Base-by-base conservation (phyloP, 64 coral and sea anemone species). In the Acropora yongei region DNA sequence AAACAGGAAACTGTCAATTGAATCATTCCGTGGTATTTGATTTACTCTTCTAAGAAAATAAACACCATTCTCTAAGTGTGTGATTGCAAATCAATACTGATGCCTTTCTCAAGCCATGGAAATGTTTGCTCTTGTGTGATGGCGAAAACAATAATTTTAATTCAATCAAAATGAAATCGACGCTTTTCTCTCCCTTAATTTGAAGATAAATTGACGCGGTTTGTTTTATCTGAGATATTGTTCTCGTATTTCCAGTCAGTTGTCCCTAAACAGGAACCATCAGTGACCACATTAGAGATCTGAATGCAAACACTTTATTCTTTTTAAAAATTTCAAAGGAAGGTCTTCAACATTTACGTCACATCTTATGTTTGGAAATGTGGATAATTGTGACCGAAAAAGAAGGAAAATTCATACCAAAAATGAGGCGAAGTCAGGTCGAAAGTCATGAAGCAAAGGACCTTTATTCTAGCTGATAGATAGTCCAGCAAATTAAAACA, bases 1-100 rank as follows among this genome's bases (percentile, higher is more conserved):
- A 85, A 14, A 85, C 82, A 85, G 82, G 60, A 67, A 85, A 19
- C 82, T 85, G 82, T 85, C 82, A 85, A 17, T 44, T 71, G 82
- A 85, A 84, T 30, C 30, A 30, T 68, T 84, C 61, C 30, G 8
- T 68, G 80, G 60, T 84, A 84, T 84, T 84, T 84, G 60, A 5
- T 55, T 47, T 55, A 55, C 17, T n/a, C 40, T 44, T 48, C 17
- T 11, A 20, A 71, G 30, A 85, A 5, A 71, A 69, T 85, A 85
- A 84, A 83, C 80, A 83, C 80, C 14, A 46, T 47, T 67, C 39
- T 71, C 44, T 17, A 71, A 19, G 49, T 85, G 43, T 85, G 82
- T 71, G 65, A 18, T 10, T 71, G 68, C 39, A 11, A 85, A 44
- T 6, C 16, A 71, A 48, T 49, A 65, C 63, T 71, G 49, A 85